Conservation (phyloP, 2,797 vertebrate species). For the Thamnophis elegans region DNA sequence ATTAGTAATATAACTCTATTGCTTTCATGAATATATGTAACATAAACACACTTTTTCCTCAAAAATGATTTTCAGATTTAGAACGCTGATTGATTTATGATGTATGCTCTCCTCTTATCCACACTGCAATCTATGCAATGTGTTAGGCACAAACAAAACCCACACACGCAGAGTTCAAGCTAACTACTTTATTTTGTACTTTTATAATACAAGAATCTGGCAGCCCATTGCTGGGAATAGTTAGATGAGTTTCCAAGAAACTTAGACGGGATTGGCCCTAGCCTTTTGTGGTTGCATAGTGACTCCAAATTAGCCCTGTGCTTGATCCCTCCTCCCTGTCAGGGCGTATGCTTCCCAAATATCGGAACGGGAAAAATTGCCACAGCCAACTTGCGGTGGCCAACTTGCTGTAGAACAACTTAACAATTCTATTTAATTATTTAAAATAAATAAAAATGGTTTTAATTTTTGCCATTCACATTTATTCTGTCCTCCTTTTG, state of each 20-base stretch:
- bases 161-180: not conserved
- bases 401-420: not conserved
- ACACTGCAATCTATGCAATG: not conserved
- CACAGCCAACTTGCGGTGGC: not conserved
- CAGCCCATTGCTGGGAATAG: not conserved
- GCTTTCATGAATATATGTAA: not conserved
- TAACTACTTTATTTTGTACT: not conserved
- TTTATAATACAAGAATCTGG: not conserved
- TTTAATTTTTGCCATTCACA: not conserved
- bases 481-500: not conserved
- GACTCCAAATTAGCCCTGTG: not conserved
- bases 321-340: not conserved
- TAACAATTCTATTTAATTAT: not conserved
- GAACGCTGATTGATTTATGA: not conserved
- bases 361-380: not conserved
- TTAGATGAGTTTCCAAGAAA: not conserved
- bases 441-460: not conserved
- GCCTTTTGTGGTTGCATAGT: not conserved
- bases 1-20: not conserved
- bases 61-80: not conserved
- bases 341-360: not conserved
- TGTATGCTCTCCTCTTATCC: not conserved
- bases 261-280: not conserved
- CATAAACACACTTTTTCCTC: not conserved
- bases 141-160: not conserved